Conservation (phyloP, 2,888 invertebrate species). For the Mythimna lalbum region DNA sequence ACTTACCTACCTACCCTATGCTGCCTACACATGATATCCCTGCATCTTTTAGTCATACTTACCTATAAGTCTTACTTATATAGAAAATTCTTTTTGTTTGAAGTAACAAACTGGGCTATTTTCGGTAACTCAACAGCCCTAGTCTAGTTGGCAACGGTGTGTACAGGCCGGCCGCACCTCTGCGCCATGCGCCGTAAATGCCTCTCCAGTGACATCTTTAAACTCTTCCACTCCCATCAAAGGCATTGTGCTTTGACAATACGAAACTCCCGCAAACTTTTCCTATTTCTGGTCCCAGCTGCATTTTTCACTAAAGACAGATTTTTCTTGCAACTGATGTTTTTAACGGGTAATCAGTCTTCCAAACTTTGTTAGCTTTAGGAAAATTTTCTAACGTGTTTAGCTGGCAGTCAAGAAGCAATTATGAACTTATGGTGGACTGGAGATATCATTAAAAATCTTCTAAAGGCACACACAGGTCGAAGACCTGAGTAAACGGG, state of each 20-base stretch:
- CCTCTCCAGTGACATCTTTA: constrained; percentile 63
- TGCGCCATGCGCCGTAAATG: constrained; percentile 55
- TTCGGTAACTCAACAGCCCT: constrained; percentile 54
- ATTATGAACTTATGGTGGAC: constrained; percentile 13
- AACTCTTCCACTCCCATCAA: constrained; percentile 62
- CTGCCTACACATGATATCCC: too few relatives aligned
- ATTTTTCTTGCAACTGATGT: constrained; percentile 33
- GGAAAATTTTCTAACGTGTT: constrained; percentile 5
- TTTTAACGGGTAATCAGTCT: constrained; percentile 32
- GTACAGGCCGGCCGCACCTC: constrained; percentile 65
- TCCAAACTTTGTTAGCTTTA: constrained; percentile 4
- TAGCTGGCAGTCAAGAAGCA: constrained; percentile 2
- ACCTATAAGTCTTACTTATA: too few relatives aligned
- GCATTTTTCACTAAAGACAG: constrained; percentile 31
- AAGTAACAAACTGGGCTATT: neutral
- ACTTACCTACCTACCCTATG: too few relatives aligned
- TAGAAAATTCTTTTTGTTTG: neutral
- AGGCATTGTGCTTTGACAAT: constrained; percentile 62
- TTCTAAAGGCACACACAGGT: neutral
- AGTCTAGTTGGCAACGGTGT: constrained; percentile 53
- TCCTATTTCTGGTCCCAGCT: constrained; percentile 33
- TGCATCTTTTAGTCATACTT: neutral
- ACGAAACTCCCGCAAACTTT: constrained; percentile 54
- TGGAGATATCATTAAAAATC: constrained; percentile 2
- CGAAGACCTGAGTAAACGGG: constrained; percentile 13